Evolutionary conservation across 2,888 invertebrate genomes (phyloP).

Genomic region (Rotaria macrura): DNA sequence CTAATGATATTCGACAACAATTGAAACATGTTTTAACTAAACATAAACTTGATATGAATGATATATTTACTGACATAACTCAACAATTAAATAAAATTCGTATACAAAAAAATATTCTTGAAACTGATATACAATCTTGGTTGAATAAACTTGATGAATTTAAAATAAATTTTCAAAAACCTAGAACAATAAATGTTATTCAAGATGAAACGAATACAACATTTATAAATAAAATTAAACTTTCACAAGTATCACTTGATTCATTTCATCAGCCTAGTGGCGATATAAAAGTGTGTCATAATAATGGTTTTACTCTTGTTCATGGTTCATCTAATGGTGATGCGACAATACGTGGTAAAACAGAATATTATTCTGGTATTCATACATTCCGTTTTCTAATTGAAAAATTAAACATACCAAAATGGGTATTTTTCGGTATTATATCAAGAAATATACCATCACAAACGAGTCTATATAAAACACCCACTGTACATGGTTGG

Average conservation of each 20-base stretch:
- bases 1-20: background rate
- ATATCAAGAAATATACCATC: background rate
- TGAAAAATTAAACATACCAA: background rate
- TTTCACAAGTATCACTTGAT: background rate
- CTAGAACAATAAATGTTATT: background rate
- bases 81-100: background rate
- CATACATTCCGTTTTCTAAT: background rate
- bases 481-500: background rate
- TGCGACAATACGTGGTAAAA: background rate
- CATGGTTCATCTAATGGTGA: background rate
- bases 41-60: background rate
- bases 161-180: background rate
- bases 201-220: background rate
- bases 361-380: background rate
- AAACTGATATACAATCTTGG: background rate
- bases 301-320: background rate
- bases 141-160: background rate
- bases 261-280: background rate
- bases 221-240: background rate
- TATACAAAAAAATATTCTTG: background rate
- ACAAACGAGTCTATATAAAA: background rate
- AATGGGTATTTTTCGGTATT: background rate
- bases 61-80: background rate
- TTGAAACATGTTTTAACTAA: background rate
- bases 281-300: background rate